Conservation (phyloP, 2,888 invertebrate genomes). For the Antheraea yamamai region DNA sequence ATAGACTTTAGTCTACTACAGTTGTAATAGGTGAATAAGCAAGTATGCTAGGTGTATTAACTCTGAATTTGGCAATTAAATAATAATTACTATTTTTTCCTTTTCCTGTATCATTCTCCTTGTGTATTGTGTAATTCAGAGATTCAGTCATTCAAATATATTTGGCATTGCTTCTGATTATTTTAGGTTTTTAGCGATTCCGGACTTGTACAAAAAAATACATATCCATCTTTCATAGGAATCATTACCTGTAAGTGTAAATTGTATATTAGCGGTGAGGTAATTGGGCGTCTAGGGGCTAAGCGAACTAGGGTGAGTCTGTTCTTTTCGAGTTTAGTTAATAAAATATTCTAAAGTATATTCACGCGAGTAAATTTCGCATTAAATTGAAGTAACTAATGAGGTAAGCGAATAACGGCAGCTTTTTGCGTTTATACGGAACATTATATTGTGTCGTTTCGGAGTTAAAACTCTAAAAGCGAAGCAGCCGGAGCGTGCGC, state of each 20-base stretch:
- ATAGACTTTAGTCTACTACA: too few relatives aligned
- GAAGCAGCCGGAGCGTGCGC: slow-evolving; percentile 5
- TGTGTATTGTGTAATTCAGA: too few relatives aligned
- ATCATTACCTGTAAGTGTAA: neutral
- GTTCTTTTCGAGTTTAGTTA: slow-evolving; percentile 11
- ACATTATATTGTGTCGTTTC: neutral
- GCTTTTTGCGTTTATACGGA: slow-evolving; percentile 1
- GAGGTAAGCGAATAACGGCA: slow-evolving; percentile 10
- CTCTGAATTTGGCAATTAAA: too few relatives aligned
- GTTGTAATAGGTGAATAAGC: too few relatives aligned
- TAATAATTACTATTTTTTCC: too few relatives aligned
- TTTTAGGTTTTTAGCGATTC: neutral
- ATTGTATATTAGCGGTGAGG: neutral
- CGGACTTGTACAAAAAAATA: neutral
- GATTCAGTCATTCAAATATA: too few relatives aligned
- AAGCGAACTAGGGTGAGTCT: slow-evolving; percentile 13
- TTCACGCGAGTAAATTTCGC: neutral
- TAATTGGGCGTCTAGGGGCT: neutral
- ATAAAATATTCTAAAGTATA: neutral
- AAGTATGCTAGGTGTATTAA: too few relatives aligned
- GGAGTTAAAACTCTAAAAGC: slow-evolving; percentile 13
- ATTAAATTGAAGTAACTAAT: neutral
- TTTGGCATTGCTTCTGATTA: too few relatives aligned
- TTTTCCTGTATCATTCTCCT: too few relatives aligned
- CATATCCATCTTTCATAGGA: slow-evolving; percentile 1